Percentiles rank a stretch among this genome's conserved stretches.
phyloP scores from a whole-genome alignment of 1,140 invertebrate species.

The Diprion similis region DNA sequence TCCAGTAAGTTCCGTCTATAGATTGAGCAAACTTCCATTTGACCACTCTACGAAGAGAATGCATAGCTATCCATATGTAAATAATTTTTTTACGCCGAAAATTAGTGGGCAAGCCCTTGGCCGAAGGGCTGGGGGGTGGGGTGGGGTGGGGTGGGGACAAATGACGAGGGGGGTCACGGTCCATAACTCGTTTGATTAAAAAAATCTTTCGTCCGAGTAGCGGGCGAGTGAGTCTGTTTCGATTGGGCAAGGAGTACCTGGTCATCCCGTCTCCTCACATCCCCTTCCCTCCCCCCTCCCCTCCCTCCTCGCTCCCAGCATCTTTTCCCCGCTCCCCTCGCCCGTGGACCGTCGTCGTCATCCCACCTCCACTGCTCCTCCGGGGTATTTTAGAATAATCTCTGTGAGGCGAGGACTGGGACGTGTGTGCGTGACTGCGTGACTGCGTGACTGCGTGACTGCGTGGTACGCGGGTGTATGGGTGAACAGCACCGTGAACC shows the following conservation, averaged over 20 bases:
- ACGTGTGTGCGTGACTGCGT: background rate
- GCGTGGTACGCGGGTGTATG: background rate
- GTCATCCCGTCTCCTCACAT: background rate
- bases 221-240: background rate
- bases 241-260: background rate
- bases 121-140: no score
- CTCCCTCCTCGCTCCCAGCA: background rate
- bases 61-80: no score
- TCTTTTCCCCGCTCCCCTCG: background rate
- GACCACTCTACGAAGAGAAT: no score
- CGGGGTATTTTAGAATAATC: conserved; percentile 13
- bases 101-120: no score
- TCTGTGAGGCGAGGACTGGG: no score
- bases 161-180: no score
- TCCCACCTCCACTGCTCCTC: background rate
- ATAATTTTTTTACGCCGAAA: no score
- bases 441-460: background rate
- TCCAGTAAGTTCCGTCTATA: no score
- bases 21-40: no score
- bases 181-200: no score
- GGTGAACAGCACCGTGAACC: background rate
- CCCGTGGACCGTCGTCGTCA: background rate
- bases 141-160: no score
- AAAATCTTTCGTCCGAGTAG: background rate
- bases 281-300: background rate